Conservation (phyloP, 2,797 vertebrate genomes). For the Champsocephalus esox region DNA sequence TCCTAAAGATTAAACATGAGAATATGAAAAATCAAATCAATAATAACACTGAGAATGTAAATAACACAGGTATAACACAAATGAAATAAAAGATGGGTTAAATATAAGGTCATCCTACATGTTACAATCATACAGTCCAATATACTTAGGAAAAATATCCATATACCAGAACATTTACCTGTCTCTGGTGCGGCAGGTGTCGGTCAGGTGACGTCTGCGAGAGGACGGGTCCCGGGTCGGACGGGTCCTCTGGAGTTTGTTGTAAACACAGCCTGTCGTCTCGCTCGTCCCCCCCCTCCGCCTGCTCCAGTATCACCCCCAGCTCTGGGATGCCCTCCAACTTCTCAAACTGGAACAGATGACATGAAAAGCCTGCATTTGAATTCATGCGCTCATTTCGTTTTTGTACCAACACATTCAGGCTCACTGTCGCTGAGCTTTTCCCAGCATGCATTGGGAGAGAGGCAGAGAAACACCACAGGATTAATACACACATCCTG, state of each 20-base stretch:
- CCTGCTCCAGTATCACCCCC: conserved; percentile 74
- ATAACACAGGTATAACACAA: too few relatives aligned
- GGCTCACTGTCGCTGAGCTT: conserved; percentile 2
- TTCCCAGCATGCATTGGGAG: conserved; percentile 40
- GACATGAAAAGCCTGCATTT: conserved; percentile 27
- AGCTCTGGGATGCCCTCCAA: conserved; percentile 87
- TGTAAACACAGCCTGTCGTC: conserved; percentile 81
- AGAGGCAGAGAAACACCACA: neutral
- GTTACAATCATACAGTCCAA: too few relatives aligned
- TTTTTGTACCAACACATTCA: conserved; percentile 20
- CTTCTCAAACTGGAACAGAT: conserved; percentile 84
- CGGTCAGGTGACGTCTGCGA: conserved; percentile 86
- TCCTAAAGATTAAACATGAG: too few relatives aligned
- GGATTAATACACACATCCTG: neutral
- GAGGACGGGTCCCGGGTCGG: conserved; percentile 67
- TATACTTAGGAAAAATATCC: too few relatives aligned
- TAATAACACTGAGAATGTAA: too few relatives aligned
- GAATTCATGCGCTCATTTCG: conserved; percentile 2
- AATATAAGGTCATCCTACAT: too few relatives aligned
- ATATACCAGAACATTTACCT: conserved; percentile 80
- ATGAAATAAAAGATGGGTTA: too few relatives aligned
- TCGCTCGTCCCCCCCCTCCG: conserved; percentile 78
- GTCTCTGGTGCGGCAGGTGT: conserved; percentile 88
- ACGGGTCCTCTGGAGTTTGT: conserved; percentile 70
- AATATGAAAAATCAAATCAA: too few relatives aligned